Base-by-base conservation (phyloP, 2,888 invertebrate genomes). In the Bimastos eiseni region DNA sequence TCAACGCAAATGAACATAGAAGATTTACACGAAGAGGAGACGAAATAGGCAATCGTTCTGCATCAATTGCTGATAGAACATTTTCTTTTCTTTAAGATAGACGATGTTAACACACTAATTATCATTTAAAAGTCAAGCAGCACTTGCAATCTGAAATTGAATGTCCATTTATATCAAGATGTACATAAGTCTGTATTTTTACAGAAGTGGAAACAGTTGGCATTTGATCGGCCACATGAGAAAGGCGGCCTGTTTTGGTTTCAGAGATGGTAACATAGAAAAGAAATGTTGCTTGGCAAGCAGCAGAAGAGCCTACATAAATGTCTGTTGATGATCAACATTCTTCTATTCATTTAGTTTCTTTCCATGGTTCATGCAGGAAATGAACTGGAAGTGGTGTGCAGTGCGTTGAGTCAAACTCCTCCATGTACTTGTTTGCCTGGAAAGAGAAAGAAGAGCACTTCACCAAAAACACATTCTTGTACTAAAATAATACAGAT, bases 361-460 rank as follows among this genome's bases (percentile, higher is more conserved):
- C 86, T 86, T 37, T 86, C 94, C 94, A 94, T 30, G 96, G 97
- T 91, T 96, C 94, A 91, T 96, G 95, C 94, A 97, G 96, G 93
- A 96, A 95, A 91, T 96, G 96, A 11, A 96, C 95, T 0, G 97
- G 97, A 91, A 98, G 96, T 41, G 97, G 97, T 17, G 97, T 96
- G 96, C 98, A 98, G 95, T 98, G 98, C 3, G 97, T 96, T 0
- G 98, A 97, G 93, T 97, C 97, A 94, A 96, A 97, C 95, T 98
- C 98, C 90, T 96, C 96, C 96, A 98, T 96, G 95, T 98, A 97
- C 94, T 96, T 96, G 88, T 96, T 96, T 89, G 97, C 97, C 97
- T 98, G 95, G 91, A 96, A 88, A 30, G 11, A n/a, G 15, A 70
- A 8, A 70, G 70, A 70, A n/a, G 0, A 70, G 70, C n/a, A 70